Evolutionary conservation across 2,797 vertebrate genomes (phyloP).

Genomic region (Pteronotus mesoamericanus): DNA sequence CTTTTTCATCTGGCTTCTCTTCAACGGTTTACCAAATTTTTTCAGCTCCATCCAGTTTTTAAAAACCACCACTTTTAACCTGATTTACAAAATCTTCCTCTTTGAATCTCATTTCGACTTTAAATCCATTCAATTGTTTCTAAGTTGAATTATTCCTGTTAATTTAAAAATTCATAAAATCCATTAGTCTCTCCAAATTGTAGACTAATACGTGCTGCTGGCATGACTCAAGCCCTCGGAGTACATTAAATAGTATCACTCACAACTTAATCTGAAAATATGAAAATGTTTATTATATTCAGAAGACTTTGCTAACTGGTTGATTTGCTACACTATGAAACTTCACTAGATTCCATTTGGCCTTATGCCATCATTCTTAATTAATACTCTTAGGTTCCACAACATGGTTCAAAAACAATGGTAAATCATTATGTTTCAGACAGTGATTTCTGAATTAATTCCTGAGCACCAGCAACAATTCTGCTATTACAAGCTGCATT

Average conservation of each 20-base stretch:
- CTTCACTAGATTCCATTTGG: conserved; percentile 34
- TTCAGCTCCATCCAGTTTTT: neutral
- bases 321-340: conserved; percentile 47
- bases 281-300: conserved; percentile 1
- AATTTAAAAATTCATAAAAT: neutral
- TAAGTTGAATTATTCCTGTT: neutral
- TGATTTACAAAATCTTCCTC: neutral
- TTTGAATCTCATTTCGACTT: conserved; percentile 12
- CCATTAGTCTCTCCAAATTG: neutral
- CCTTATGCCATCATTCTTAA: conserved; percentile 39
- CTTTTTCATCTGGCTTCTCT: neutral
- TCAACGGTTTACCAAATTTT: neutral
- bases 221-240: neutral
- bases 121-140: neutral
- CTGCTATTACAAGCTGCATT: conserved; percentile 40
- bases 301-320: conserved; percentile 38
- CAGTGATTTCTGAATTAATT: conserved; percentile 63
- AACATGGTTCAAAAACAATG: conserved; percentile 55
- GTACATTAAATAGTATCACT: neutral
- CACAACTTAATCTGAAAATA: conserved; percentile 24
- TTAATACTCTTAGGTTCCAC: conserved; percentile 43
- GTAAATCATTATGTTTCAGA: conserved; percentile 54
- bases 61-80: neutral
- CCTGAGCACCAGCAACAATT: conserved; percentile 51
- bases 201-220: neutral